phyloP scores from a whole-genome alignment of 2,888 invertebrate species.

The Lycaena phlaeas region DNA sequence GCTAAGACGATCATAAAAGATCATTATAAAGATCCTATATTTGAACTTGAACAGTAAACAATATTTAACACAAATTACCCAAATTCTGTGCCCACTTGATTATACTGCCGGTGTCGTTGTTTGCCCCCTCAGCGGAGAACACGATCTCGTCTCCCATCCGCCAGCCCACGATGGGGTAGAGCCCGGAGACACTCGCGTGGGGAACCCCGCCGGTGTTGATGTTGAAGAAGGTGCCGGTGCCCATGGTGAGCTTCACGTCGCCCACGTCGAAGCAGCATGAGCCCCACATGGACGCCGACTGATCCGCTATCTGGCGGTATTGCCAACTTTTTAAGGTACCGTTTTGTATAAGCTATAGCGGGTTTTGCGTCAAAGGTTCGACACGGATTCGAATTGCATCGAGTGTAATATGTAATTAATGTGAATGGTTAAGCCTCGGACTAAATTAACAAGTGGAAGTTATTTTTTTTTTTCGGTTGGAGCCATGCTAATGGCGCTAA shows the following conservation, averaged over 20 bases:
- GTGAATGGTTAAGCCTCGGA: conserved; percentile 1
- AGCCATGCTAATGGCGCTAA: too few species aligned
- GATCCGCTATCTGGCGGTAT: conserved; percentile 83
- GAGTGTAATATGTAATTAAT: too few species aligned
- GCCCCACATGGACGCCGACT: conserved; percentile 92
- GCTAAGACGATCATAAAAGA: too few species aligned
- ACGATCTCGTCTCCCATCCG: conserved; percentile 53
- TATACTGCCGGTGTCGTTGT: conserved; percentile 90
- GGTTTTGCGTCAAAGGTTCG: too few species aligned
- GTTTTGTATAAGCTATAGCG: too few species aligned
- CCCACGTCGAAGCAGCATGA: conserved; percentile 84
- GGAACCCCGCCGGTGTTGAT: conserved; percentile 84
- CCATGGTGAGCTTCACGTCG: conserved; percentile 90
- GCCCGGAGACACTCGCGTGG: conserved; percentile 86
- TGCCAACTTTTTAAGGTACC: conserved; percentile 8
- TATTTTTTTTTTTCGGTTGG: too few species aligned
- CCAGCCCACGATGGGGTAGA: conserved; percentile 96
- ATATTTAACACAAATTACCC: too few species aligned
- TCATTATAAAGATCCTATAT: too few species aligned
- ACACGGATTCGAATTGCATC: too few species aligned
- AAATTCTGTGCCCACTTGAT: conserved; percentile 87
- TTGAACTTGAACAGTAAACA: too few species aligned
- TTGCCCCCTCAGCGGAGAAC: conserved; percentile 88
- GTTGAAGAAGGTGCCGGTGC: conserved; percentile 92
- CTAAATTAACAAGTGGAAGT: too few species aligned